Evolutionary conservation across 1,140 invertebrate species (phyloP).

Genomic region (Saccostrea glomerata): DNA sequence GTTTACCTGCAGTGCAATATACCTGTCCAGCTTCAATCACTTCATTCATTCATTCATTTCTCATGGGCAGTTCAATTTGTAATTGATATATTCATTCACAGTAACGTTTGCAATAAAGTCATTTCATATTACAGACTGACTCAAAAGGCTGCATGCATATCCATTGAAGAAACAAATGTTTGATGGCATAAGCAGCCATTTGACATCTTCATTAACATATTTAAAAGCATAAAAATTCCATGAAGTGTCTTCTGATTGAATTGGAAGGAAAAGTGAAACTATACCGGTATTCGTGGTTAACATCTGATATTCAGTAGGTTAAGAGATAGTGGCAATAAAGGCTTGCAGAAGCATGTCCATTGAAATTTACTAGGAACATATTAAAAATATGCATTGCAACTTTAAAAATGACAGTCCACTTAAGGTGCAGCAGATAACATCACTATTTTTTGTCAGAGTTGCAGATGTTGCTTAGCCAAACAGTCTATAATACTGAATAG

Average conservation of each 20-base stretch:
- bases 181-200: background rate
- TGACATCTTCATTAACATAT: constrained; percentile 22
- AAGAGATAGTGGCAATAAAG: background rate
- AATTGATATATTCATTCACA: background rate
- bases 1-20: background rate
- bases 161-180: background rate
- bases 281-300: background rate
- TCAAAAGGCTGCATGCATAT: background rate
- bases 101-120: too few relatives aligned
- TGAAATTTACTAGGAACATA: background rate
- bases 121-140: too few relatives aligned
- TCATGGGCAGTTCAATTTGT: background rate
- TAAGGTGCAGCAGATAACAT: background rate
- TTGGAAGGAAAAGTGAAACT: background rate
- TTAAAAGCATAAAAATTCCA: background rate
- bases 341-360: background rate
- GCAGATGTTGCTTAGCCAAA: background rate
- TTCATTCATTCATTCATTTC: constrained; percentile 6
- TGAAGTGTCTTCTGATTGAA: background rate
- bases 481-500: background rate
- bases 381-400: background rate
- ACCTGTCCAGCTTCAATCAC: constrained; percentile 14
- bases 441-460: background rate
- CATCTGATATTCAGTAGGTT: background rate
- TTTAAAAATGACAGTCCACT: background rate